These are phyloP conservation scores for Drosophila lacteicornis DNA, from an alignment of 1,140 invertebrate species.

Conservation along the genomic window DNA sequence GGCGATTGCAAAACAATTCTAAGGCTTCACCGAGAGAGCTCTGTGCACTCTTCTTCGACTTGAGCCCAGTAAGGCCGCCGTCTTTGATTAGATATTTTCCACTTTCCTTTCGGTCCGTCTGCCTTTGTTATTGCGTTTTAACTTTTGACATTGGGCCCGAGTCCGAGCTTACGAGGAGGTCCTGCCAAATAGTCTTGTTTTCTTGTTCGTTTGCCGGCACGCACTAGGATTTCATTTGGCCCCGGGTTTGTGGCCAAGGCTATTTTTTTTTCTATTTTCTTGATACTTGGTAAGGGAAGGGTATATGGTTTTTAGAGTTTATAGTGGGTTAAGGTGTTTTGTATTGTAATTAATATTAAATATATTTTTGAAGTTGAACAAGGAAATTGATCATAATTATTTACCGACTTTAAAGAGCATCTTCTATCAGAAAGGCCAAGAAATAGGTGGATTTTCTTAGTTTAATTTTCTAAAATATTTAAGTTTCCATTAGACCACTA, in stretches of 20 bases:
- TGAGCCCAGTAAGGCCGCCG: conserved; percentile 23
- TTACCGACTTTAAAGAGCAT: too few species aligned
- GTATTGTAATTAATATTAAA: too few species aligned
- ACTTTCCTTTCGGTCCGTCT: conserved; percentile 62
- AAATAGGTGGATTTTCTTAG: too few species aligned
- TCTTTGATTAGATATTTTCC: conserved; percentile 78
- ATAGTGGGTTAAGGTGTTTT: background rate
- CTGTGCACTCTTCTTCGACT: conserved; percentile 55
- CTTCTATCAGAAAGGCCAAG: background rate
- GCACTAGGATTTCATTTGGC: conserved; percentile 61
- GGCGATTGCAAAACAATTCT: conserved; percentile 70
- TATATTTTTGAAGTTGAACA: background rate
- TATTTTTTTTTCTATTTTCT: conserved; percentile 10
- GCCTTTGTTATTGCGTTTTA: conserved; percentile 56
- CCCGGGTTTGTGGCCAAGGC: conserved; percentile 22
- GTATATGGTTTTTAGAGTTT: background rate
- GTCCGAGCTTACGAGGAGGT: conserved; percentile 29
- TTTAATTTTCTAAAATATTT: background rate
- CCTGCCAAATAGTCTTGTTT: conserved; percentile 55
- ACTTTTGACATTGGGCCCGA: conserved; percentile 70
- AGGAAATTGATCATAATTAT: too few species aligned
- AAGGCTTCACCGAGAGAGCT: conserved; percentile 53
- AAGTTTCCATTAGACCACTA: too few species aligned
- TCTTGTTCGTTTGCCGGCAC: conserved; percentile 45
- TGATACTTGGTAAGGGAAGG: background rate